Base-by-base conservation (phyloP, 1,140 invertebrate species). In the Venustaconcha ellipsiformis region DNA sequence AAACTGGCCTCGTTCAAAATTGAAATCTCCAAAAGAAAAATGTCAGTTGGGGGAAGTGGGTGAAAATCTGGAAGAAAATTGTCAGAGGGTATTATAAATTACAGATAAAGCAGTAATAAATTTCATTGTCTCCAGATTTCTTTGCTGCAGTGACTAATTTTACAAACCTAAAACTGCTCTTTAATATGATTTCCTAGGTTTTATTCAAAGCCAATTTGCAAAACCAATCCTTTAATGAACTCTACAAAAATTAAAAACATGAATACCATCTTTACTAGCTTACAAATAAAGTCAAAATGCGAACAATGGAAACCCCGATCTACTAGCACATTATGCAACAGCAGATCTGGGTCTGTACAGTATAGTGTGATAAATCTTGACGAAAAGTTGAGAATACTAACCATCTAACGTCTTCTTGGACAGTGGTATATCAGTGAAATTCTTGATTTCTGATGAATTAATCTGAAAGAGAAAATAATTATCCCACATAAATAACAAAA, bases 361-460 rank as follows among this genome's bases (percentile, higher is more conserved):
- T 23, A 74, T 0, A 26, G 57, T 30, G 55, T 30, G 18, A 23
- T 18, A 18, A 48, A 30, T 59, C 17, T 69, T 65, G 13, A 23
- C 14, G 17, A 17, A 68, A n/a, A 58, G 48, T 57, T 2, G 0
- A 57, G 14, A 20, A 30, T 66, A 78, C 66, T 76, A 83, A 88
- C 87, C 88, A 78, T 93, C 93, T 48, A 93, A 86, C 2, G 96
- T 97, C 86, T 94, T 93, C 67, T 91, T 87, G 0, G 95, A 96
- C 8, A 98, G 86, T 2, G 96, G 96, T 15, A 97, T 93, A 87
- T 97, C 94, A 74, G 91, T 89, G 87, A 97, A 98, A 68, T 88
- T 93, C 85, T 92, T 93, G 3, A 95, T 91, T 83, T 92, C 92
- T 62, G 90, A 86, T 62, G 92, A 81, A 84, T 93, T 91, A 71